Conservation (phyloP, 2,888 invertebrate genomes). For the Hanleya hanleyi region DNA sequence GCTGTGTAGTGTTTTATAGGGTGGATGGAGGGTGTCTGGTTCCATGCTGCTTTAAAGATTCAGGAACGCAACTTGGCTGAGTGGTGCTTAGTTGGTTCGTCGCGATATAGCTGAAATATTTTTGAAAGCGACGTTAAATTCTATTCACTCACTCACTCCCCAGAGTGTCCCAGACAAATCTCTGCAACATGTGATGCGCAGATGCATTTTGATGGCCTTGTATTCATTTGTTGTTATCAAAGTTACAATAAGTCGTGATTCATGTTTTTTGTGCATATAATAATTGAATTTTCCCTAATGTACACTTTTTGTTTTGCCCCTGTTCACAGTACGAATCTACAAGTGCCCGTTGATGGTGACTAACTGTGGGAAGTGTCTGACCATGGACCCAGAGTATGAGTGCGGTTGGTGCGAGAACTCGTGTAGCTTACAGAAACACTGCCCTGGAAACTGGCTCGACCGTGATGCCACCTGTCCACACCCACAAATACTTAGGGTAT, state of each 20-base stretch:
- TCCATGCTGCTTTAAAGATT: too few relatives aligned
- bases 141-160: too few relatives aligned
- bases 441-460: slow-evolving; percentile 83
- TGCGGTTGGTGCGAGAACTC: slow-evolving; percentile 95
- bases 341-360: slow-evolving; percentile 97
- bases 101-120: too few relatives aligned
- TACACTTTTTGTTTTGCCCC: too few relatives aligned
- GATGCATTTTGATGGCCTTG: not conserved
- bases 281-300: too few relatives aligned
- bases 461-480: slow-evolving; percentile 95
- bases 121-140: too few relatives aligned
- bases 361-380: slow-evolving; percentile 97
- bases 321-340: slow-evolving; percentile 72
- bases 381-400: slow-evolving; percentile 91
- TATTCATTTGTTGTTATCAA: not conserved
- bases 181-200: not conserved
- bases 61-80: too few relatives aligned
- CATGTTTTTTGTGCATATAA: too few relatives aligned
- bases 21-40: too few relatives aligned
- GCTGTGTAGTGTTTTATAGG: too few relatives aligned
- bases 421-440: slow-evolving; percentile 54
- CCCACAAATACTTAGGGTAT: slow-evolving; percentile 82
- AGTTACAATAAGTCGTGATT: not conserved
- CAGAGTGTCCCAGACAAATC: too few relatives aligned
- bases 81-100: too few relatives aligned